Base-by-base conservation (phyloP, 2,888 invertebrate genomes). In the Syrphus vitripennis region DNA sequence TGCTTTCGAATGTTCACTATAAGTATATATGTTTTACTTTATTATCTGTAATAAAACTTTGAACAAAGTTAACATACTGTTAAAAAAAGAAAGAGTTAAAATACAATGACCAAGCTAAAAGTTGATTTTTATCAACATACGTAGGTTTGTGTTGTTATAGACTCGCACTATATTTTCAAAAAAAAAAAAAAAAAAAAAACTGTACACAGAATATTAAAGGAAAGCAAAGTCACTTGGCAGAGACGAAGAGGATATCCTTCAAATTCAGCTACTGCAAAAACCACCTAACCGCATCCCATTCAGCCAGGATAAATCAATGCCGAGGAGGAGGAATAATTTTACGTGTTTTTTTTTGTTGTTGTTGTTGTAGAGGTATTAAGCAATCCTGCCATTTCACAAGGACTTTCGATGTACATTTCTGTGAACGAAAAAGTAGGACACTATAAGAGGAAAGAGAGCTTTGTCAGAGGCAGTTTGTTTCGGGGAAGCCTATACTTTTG, bases 101-200 rank as follows among this genome's bases (percentile, higher is more conserved):
- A 40, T n/a, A 61, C 37, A 26, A 61, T 61, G 61, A 61, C 61
- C 61, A 61, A 61, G 40, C 4, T 34, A 6, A 59, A 37, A 59
- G 59, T 59, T 59, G 40, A 24, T 24, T 61, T 61, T 24, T 24
- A 61, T 40, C 37, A 16, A 40, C 61, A 16, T 40, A 24, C 5
- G 14, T 26, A 9, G 1, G n/a, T 16, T 26, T 7, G 19, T 45
- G 2, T 55, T 9, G 26, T n/a, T 55, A 29, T 55, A 29, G 16
- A 12, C 29, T 55, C 10, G 16, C 29, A 31, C 29, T 26, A 55
- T 16, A 55, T 4, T 16, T 5, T 29, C 9, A 1, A 1, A 26
- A 16, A n/a, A n/a, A n/a, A n/a, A n/a, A n/a, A n/a, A n/a, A n/a
- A n/a, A n/a, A n/a, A n/a, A n/a, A 42, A 42, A 55, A 53, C 26